Evolutionary conservation across 2,797 vertebrate genomes (phyloP), one percentile per base, ranked within the genome.

Genomic region (Microcaecilia unicolor): DNA sequence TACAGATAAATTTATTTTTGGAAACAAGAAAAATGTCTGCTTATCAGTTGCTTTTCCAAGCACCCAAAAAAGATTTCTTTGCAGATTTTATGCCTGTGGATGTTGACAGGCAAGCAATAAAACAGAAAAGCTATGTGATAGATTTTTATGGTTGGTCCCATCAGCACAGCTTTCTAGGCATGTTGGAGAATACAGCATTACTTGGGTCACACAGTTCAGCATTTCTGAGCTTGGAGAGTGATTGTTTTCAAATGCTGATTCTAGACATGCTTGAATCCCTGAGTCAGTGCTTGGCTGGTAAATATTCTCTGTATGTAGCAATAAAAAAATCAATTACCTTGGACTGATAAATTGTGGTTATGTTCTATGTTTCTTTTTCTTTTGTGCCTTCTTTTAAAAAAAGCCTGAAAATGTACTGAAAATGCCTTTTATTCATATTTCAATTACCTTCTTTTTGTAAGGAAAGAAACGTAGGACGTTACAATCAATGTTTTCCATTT

Each of bases 41-140:
- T 46, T 59, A 53, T 44, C 55, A 25, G 20, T 29, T 44, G 41
- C 48, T 53, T 47, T 55, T 42, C 55, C 43, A 35, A 49, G 46
- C 27, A 58, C 48, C 31, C 43, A 14, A 22, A 53, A 44, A 51
- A 58, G 29, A 25, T 48, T 46, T 48, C 34, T 36, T 27, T 47
- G n/a, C 24, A 12, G 9, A 45, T 33, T 13, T 25, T 10, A 35
- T 44, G 14, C 2, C 4, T 24, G 25, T 2, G 24, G 20, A 28
- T 44, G 39, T 34, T 46, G 55, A 44, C 27, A n/a, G n/a, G n/a
- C n/a, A 61, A 28, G 34, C 44, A 50, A 46, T 61, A 42, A 61
- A 50, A 45, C n/a, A 31, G 24, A 15, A 23, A 34, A 22, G 18
- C 30, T 63, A 35, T 55, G 46, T 44, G 41, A 46, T 55, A 31